Conservation (phyloP, 2,888 invertebrate species). For the Yponomeuta plumbellus region DNA sequence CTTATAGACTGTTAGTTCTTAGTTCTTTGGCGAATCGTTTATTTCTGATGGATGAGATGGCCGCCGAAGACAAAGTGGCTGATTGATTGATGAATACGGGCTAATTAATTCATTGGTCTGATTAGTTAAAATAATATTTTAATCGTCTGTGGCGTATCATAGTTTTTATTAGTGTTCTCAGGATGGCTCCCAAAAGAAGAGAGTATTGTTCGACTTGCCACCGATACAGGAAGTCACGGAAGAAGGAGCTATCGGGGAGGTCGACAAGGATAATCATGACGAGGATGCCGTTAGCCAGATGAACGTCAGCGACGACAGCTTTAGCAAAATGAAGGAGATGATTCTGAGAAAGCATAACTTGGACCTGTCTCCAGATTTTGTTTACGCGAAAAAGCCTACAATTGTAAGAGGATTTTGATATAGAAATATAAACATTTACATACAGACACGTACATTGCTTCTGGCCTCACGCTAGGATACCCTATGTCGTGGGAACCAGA, state of each 20-base stretch:
- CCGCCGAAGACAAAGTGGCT: too few species aligned
- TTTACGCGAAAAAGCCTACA: conserved; percentile 45
- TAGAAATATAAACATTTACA: neutral
- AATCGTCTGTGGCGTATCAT: too few species aligned
- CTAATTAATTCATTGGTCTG: too few species aligned
- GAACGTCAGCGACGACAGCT: conserved; percentile 41
- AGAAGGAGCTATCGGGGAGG: conserved; percentile 23
- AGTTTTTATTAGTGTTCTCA: conserved; percentile 27
- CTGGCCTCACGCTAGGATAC: too few species aligned
- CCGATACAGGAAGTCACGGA: conserved; percentile 28
- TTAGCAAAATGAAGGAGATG: conserved; percentile 47
- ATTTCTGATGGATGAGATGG: too few species aligned
- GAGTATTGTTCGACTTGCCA: conserved; percentile 42
- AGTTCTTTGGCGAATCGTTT: too few species aligned
- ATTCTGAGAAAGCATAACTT: conserved; percentile 54
- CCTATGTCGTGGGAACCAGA: too few species aligned
- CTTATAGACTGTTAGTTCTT: too few species aligned
- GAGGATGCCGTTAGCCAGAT: conserved; percentile 33
- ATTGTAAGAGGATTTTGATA: neutral
- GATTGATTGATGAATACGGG: too few species aligned
- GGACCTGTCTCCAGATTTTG: conserved; percentile 57
- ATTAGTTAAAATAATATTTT: too few species aligned
- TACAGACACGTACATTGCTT: too few species aligned
- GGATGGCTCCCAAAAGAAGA: conserved; percentile 35
- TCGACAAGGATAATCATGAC: conserved; percentile 20